These are phyloP conservation scores for Hetaerina titia DNA, from an alignment of 2,888 invertebrate species.

Conservation along the genomic window DNA sequence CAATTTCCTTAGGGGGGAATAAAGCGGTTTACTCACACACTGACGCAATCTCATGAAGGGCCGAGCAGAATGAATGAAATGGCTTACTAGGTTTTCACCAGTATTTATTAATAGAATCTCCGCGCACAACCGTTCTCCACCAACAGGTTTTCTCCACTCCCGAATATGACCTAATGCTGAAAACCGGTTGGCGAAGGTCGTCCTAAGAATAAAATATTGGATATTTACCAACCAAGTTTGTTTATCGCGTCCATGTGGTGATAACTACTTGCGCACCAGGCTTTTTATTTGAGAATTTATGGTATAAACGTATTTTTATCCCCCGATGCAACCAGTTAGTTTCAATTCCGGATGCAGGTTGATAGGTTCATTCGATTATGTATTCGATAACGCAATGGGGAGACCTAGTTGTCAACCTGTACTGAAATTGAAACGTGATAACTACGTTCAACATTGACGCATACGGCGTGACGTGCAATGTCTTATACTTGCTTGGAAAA, in stretches of 20 bases:
- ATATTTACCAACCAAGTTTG: not conserved
- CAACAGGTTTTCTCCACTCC: not conserved
- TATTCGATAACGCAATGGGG: too few species aligned
- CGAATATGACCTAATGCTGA: constrained; percentile 16
- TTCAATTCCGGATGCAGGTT: too few species aligned
- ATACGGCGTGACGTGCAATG: too few species aligned
- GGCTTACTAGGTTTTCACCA: not conserved
- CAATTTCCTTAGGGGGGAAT: not conserved
- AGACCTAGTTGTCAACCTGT: too few species aligned
- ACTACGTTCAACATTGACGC: too few species aligned
- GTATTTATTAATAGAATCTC: not conserved
- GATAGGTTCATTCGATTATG: too few species aligned
- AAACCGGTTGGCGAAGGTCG: constrained; percentile 25
- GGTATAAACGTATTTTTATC: too few species aligned
- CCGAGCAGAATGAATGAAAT: not conserved
- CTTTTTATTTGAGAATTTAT: not conserved
- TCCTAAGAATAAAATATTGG: not conserved
- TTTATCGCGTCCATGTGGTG: not conserved
- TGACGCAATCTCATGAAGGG: not conserved
- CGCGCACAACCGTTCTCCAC: not conserved
- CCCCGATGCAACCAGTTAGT: too few species aligned
- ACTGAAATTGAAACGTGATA: too few species aligned
- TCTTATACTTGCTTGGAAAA: too few species aligned
- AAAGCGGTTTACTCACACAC: not conserved
- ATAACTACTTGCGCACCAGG: not conserved